Evolutionary conservation across 2,797 vertebrate genomes (phyloP).

Genomic region (Ctenosaura bakeri): DNA sequence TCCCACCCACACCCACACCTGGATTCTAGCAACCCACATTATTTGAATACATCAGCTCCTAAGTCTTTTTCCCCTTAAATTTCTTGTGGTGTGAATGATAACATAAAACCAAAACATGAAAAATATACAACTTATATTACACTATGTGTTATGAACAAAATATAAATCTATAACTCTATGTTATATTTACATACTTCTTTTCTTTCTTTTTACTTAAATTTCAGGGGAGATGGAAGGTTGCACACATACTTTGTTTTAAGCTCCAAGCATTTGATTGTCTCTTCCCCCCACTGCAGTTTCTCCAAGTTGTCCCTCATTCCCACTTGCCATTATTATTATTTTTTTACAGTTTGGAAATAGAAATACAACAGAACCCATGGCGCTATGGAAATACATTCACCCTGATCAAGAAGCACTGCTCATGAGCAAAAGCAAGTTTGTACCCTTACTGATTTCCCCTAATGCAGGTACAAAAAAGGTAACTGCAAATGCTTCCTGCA

Average conservation of each 20-base stretch:
- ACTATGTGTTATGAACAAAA: constrained; percentile 99
- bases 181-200: constrained; percentile 99
- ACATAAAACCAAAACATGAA: constrained; percentile 98
- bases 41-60: constrained; percentile 93
- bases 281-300: constrained; percentile 77
- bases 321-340: constrained; percentile 70
- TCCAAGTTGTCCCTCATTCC: constrained; percentile 74
- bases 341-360: constrained; percentile 73
- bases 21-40: constrained; percentile 92
- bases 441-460: background rate
- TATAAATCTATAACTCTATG: constrained; percentile 99
- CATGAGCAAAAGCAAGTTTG: background rate
- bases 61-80: constrained; percentile 88
- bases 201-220: constrained; percentile 95
- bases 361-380: constrained; percentile 82
- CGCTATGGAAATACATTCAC: constrained; percentile 80
- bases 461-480: too few species aligned
- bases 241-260: constrained; percentile 94
- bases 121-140: constrained; percentile 99
- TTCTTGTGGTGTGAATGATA: constrained; percentile 98
- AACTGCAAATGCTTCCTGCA: background rate
- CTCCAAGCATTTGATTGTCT: constrained; percentile 99
- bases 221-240: constrained; percentile 99
- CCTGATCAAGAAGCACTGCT: background rate
- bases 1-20: constrained; percentile 73